A percentile compares a stretch with the other conserved stretches of the same genome.
Evolutionary conservation across 2,797 vertebrate species (phyloP).

Genomic region (Orientallactaga sibirica): DNA sequence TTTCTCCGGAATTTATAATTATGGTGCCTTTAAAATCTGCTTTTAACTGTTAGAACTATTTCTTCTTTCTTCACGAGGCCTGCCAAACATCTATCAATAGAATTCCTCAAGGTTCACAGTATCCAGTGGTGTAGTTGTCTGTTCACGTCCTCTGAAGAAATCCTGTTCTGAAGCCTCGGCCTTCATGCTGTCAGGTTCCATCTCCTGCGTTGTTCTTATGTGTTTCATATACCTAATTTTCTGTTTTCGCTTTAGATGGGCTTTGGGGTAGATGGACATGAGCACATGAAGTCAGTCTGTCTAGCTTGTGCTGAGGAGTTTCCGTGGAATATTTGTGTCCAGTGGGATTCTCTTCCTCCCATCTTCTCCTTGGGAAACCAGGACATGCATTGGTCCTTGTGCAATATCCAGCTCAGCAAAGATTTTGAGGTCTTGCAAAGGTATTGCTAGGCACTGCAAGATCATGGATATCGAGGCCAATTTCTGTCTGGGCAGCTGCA

Average conservation of each 20-base stretch:
- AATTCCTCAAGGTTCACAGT: background rate
- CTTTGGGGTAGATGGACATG: conserved; percentile 35
- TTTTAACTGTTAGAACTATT: conserved; percentile 42
- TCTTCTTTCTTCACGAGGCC: conserved; percentile 5
- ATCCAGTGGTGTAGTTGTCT: background rate
- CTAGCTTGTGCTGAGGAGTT: background rate
- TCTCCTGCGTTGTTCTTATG: background rate
- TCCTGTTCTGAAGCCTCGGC: background rate
- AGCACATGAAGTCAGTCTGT: background rate
- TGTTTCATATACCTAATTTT: conserved; percentile 6
- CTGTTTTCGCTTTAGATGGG: background rate
- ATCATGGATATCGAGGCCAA: too few relatives aligned
- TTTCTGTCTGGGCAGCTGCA: too few relatives aligned
- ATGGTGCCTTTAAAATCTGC: background rate
- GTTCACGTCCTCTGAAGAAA: background rate
- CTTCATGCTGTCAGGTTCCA: background rate
- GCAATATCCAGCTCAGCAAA: conserved; percentile 41
- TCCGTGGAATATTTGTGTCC: conserved; percentile 42
- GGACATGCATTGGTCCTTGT: conserved; percentile 41
- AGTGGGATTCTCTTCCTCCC: background rate
- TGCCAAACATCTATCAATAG: background rate
- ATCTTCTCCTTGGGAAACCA: conserved; percentile 34
- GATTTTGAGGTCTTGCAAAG: too few relatives aligned
- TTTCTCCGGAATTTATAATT: conserved; percentile 52
- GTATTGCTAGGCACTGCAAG: too few relatives aligned